phyloP scores from a whole-genome alignment of 2,113 vertebrate species.

The Phycodurus eques region DNA sequence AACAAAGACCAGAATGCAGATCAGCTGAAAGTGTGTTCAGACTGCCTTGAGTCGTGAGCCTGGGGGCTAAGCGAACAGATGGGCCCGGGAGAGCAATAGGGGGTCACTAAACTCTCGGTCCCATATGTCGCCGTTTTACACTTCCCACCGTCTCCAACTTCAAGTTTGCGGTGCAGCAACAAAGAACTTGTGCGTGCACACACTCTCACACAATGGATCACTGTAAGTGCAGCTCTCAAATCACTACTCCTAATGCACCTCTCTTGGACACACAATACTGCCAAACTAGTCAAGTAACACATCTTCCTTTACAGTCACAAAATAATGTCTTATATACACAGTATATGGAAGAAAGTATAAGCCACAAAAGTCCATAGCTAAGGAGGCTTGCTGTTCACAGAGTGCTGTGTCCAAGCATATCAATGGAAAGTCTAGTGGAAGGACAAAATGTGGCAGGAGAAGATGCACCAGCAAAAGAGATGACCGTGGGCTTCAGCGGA shows the following conservation, averaged over 20 bases:
- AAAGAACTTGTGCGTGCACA: constrained; percentile 41
- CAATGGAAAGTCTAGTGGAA: too few relatives aligned
- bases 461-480: too few relatives aligned
- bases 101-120: constrained; percentile 49
- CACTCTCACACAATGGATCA: constrained; percentile 12
- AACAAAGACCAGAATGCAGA: neutral
- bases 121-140: constrained; percentile 68
- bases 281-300: neutral
- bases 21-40: constrained; percentile 16
- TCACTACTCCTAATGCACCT: constrained; percentile 13
- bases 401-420: too few relatives aligned
- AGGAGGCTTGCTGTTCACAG: too few relatives aligned
- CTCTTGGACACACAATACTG: neutral
- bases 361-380: too few relatives aligned
- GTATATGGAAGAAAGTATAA: too few relatives aligned
- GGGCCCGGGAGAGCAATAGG: constrained; percentile 48
- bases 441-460: too few relatives aligned
- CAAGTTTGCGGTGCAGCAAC: constrained; percentile 52
- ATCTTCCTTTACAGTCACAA: neutral
- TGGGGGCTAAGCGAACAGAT: constrained; percentile 63
- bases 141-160: constrained; percentile 49
- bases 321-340: too few relatives aligned
- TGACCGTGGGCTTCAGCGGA: too few relatives aligned
- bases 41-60: constrained; percentile 45
- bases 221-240: constrained; percentile 20